These are phyloP conservation scores for Lagopus leucura DNA, from an alignment of 2,113 vertebrate species.

Conservation along the genomic window DNA sequence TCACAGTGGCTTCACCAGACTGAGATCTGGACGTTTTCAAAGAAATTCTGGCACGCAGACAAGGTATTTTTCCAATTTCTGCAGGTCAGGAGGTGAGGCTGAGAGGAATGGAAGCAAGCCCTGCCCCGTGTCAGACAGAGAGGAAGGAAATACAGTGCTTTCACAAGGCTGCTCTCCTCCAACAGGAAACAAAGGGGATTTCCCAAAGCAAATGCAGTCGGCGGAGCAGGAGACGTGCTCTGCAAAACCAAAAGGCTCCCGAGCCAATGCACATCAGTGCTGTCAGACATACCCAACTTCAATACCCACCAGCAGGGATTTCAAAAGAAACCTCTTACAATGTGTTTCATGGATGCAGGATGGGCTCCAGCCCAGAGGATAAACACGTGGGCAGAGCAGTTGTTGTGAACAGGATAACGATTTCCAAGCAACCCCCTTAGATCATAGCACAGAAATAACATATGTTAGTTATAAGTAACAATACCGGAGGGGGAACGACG, in stretches of 20 bases:
- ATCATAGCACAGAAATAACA: not conserved
- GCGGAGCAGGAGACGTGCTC: not conserved
- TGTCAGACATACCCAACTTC: not conserved
- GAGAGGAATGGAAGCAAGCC: not conserved
- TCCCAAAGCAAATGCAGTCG: not conserved
- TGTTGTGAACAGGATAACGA: not conserved
- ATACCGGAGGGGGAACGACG: accelerated
- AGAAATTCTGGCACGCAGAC: not conserved
- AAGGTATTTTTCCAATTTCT: not conserved
- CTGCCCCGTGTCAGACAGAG: not conserved
- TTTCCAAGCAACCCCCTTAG: accelerated
- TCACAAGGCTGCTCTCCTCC: not conserved
- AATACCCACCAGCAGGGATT: not conserved
- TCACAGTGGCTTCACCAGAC: not conserved
- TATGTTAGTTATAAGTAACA: not conserved
- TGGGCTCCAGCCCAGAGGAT: not conserved
- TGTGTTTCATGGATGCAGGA: not conserved
- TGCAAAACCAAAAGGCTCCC: not conserved
- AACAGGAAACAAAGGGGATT: not conserved
- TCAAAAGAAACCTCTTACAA: not conserved
- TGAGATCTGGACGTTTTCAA: not conserved
- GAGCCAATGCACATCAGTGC: not conserved
- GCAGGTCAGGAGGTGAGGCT: not conserved
- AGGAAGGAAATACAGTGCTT: not conserved
- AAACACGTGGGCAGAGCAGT: not conserved